Evolutionary conservation across 2,888 invertebrate genomes (phyloP), one percentile per base, ranked within the genome.

Genomic region (Drosophila subsilvestris): DNA sequence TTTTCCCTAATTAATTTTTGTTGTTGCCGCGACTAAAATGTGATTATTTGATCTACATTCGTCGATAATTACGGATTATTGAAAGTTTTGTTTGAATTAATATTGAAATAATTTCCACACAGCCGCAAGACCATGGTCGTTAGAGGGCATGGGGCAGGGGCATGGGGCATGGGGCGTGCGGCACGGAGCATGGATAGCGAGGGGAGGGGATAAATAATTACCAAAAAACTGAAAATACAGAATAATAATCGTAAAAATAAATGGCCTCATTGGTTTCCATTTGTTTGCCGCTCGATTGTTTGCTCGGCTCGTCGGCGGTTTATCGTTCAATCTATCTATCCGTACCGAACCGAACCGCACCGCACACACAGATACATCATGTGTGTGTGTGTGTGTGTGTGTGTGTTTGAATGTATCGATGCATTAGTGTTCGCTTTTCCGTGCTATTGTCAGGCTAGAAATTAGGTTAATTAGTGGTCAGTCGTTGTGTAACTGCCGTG

Each of bases 401-500:
- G 20, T 37, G n/a, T 14, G 37, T n/a, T 9, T 20, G 1, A 22
- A 20, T 51, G 32, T 32, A 32, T 67, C 50, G 63, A 53, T 78
- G 74, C 78, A 68, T 78, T 69, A 60, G 77, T 67, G 56, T 60
- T 27, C 32, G 51, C 56, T 58, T 66, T 68, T 69, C 61, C 63
- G 10, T 37, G 20, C 58, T 66, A 32, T 63, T 60, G 72, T 53
- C 61, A 54, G 61, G 47, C 66, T 65, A 70, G 76, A 80, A 86
- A 86, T 86, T 86, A 72, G 84, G 84, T 81, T 85, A 85, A 85
- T 85, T 85, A 81, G 86, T 80, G 84, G 84, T 80, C 78, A 76
- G 44, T 76, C 82, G 79, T 84, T 84, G 74, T 70, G 67, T 74
- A 76, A 82, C 74, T 58, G 45, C 54, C 60, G 50, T 71, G 58